Evolutionary conservation across 2,797 vertebrate genomes (phyloP).

Genomic region (Malacoctenus gilli): DNA sequence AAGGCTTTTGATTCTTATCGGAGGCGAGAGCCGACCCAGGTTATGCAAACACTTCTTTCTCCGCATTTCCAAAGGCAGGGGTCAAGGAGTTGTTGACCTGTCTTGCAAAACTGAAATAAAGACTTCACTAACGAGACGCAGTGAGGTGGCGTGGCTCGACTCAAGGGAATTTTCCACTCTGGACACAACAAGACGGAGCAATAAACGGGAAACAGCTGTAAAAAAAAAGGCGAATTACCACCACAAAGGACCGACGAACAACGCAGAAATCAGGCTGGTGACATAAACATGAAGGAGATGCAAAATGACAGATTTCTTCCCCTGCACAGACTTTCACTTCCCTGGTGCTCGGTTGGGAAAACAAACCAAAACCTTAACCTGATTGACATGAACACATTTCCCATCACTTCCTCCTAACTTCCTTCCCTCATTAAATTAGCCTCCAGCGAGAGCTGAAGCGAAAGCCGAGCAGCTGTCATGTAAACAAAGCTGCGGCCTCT

Average conservation of each 20-base stretch:
- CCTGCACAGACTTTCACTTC: constrained; percentile 30
- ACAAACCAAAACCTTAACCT: too few relatives aligned
- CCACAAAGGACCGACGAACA: constrained; percentile 10
- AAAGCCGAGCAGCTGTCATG: too few relatives aligned
- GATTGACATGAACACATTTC: constrained; percentile 8
- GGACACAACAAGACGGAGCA: constrained; percentile 2
- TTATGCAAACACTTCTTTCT: constrained; percentile 52
- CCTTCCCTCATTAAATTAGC: too few relatives aligned
- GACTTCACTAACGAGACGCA: constrained; percentile 12
- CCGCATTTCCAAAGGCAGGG: constrained; percentile 16
- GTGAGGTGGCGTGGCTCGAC: constrained; percentile 7
- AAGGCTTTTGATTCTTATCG: constrained; percentile 58
- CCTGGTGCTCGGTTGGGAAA: constrained; percentile 10
- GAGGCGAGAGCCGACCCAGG: constrained; percentile 1
- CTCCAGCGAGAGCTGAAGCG: too few relatives aligned
- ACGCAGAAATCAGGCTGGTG: constrained; percentile 38
- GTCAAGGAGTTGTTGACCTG: constrained; percentile 64
- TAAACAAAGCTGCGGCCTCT: too few relatives aligned
- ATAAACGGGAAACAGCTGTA: constrained; percentile 31
- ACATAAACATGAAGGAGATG: constrained; percentile 6
- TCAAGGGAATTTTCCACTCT: constrained; percentile 41
- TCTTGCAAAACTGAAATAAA: constrained; percentile 6
- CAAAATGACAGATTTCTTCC: constrained; percentile 11
- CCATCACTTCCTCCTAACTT: neutral
- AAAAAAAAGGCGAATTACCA: constrained; percentile 42